A percentile compares a stretch with the other conserved stretches of the same genome.
Evolutionary conservation across 2,888 invertebrate species (phyloP).

Genomic region (Polietes domitor): DNA sequence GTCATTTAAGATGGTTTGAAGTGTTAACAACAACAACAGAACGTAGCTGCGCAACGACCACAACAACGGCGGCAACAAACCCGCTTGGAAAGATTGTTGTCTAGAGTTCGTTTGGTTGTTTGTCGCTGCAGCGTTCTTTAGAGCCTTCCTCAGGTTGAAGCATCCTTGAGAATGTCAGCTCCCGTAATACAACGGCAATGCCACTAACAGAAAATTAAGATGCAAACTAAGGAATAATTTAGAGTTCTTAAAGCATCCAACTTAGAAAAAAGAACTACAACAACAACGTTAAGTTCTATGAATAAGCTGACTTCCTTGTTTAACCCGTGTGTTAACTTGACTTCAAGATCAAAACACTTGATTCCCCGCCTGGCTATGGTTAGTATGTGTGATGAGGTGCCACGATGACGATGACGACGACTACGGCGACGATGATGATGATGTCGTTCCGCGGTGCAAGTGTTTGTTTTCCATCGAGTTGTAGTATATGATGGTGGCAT

Average conservation of each 20-base stretch:
- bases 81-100: constrained; percentile 19
- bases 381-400: constrained; percentile 20
- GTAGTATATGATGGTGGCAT: constrained; percentile 66
- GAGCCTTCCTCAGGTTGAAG: constrained; percentile 28
- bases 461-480: constrained; percentile 9
- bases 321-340: constrained; percentile 33
- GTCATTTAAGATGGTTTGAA: constrained; percentile 42
- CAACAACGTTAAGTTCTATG: constrained; percentile 32
- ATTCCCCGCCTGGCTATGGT: constrained; percentile 15
- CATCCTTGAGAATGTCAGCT: constrained; percentile 61
- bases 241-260: constrained; percentile 36
- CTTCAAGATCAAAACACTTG: constrained; percentile 42
- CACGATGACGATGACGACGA: constrained; percentile 42
- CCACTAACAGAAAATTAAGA: constrained; percentile 58
- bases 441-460: background rate
- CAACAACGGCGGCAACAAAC: background rate
- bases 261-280: background rate
- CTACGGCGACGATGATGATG: constrained; percentile 1
- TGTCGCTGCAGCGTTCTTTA: constrained; percentile 20
- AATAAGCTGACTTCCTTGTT: constrained; percentile 55
- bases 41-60: background rate
- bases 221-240: constrained; percentile 60
- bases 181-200: constrained; percentile 37
- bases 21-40: constrained; percentile 24
- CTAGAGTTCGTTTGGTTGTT: constrained; percentile 15